phyloP scores from a whole-genome alignment of 2,797 vertebrate species.

The Alcedo atthis region DNA sequence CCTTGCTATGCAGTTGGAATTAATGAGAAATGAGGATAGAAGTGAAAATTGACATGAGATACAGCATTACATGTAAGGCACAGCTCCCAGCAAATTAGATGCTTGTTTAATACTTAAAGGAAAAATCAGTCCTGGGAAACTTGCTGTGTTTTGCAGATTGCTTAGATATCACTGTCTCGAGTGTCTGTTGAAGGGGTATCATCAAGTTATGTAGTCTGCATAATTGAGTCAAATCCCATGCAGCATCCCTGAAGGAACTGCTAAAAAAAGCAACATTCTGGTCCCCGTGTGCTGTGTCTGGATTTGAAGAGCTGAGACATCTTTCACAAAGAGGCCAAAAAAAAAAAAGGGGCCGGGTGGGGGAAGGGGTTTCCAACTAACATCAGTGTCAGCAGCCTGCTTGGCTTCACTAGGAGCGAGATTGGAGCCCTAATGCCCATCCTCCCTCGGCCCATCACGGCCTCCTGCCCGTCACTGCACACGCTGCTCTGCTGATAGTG shows the following conservation, averaged over 20 bases:
- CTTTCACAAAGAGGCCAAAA: background rate
- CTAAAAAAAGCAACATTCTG: conserved; percentile 57
- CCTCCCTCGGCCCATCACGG: background rate
- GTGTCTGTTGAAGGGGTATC: conserved; percentile 50
- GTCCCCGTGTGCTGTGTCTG: conserved; percentile 33
- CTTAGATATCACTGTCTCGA: conserved; percentile 40
- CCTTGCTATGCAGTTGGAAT: background rate
- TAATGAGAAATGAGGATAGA: background rate
- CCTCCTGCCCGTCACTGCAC: fast-evolving
- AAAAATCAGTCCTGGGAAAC: conserved; percentile 15
- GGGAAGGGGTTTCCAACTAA: background rate
- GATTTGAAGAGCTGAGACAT: conserved; percentile 32
- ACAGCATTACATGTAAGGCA: background rate
- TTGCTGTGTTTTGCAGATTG: conserved; percentile 50
- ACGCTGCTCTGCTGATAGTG: background rate
- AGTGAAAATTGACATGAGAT: background rate
- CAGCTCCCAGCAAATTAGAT: background rate
- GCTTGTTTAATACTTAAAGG: conserved; percentile 33
- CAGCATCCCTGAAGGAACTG: conserved; percentile 53
- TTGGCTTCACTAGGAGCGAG: background rate
- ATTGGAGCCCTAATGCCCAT: fast-evolving
- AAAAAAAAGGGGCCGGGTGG: too few relatives aligned
- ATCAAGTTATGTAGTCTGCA: conserved; percentile 63
- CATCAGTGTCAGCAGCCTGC: background rate
- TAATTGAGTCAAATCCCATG: conserved; percentile 64